Base-by-base conservation (phyloP, 2,888 invertebrate genomes). In the Stenurella melanura region DNA sequence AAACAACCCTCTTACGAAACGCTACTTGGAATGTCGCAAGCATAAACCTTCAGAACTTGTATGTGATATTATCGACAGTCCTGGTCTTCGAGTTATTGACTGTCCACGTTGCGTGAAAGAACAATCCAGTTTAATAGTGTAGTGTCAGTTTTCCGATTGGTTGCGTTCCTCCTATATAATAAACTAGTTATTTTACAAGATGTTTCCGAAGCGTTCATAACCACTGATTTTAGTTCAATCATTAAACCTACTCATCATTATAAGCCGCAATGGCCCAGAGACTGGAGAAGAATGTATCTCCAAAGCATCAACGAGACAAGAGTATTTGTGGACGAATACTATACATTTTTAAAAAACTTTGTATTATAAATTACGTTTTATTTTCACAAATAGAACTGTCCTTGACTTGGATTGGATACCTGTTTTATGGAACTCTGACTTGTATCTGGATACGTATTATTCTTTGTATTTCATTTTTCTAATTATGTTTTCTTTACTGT, bases 181-280 rank as follows among this genome's bases (percentile, higher is more conserved):
- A 42, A 42, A 42, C 42, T 42, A 42, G 42, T 42, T 42, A 42
- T 42, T 42, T 42, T 42, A 42, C 42, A 42, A 42, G 42, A 42
- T 42, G 42, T 42, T 10, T 42, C 42, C 12, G 42, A 42, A 12
- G 42, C 42, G 42, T 42, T 42, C 12, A 42, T 42, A 42, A 12
- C 42, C n/a, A n/a, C n/a, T n/a, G n/a, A n/a, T n/a, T n/a, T n/a
- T n/a, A n/a, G n/a, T n/a, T n/a, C n/a, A n/a, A n/a, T n/a, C n/a
- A n/a, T n/a, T n/a, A n/a, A n/a, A n/a, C n/a, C n/a, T n/a, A n/a
- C n/a, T n/a, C n/a, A n/a, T n/a, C n/a, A n/a, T n/a, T n/a, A n/a
- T n/a, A n/a, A n/a, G n/a, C n/a, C n/a, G n/a, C n/a, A n/a, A n/a
- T n/a, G n/a, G n/a, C n/a, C n/a, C n/a, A n/a, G n/a, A n/a, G n/a